A percentile compares a stretch with the other conserved stretches of the same genome.
phyloP scores from a whole-genome alignment of 2,113 vertebrate genomes.

The Ameiurus melas region DNA sequence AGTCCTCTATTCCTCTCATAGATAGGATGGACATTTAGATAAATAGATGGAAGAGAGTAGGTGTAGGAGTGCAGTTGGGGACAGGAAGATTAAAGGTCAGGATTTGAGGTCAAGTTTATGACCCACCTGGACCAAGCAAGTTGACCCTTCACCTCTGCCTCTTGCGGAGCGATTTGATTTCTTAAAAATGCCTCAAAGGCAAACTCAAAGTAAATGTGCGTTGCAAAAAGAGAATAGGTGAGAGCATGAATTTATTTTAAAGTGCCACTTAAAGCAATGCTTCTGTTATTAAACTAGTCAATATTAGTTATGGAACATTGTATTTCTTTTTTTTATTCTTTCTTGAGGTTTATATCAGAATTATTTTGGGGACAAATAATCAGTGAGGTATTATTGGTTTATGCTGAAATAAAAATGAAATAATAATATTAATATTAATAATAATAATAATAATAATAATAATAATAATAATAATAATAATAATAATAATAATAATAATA shows the following conservation, averaged over 20 bases:
- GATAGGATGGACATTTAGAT: conserved; percentile 25
- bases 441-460: background rate
- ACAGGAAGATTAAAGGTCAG: conserved; percentile 43
- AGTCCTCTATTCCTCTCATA: conserved; percentile 12
- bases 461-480: background rate
- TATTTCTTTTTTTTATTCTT: background rate
- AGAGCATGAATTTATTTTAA: background rate
- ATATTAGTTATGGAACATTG: background rate
- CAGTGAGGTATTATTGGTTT: background rate
- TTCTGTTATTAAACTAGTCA: background rate
- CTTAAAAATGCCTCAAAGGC: conserved; percentile 30
- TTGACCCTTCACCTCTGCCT: conserved; percentile 56
- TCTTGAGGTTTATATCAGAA: background rate
- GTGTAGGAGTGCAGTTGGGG: conserved; percentile 26
- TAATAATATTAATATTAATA: background rate
- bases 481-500: background rate
- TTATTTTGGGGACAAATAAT: background rate
- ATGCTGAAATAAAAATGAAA: background rate
- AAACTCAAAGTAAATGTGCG: background rate
- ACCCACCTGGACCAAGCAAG: conserved; percentile 51
- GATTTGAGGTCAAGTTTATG: conserved; percentile 57
- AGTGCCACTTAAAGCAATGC: background rate
- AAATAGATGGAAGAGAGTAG: conserved; percentile 17
- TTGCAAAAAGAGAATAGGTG: conserved; percentile 19
- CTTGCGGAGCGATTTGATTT: conserved; percentile 25